Conservation (phyloP, 2,797 vertebrate species). For the Sebastes cheni region DNA sequence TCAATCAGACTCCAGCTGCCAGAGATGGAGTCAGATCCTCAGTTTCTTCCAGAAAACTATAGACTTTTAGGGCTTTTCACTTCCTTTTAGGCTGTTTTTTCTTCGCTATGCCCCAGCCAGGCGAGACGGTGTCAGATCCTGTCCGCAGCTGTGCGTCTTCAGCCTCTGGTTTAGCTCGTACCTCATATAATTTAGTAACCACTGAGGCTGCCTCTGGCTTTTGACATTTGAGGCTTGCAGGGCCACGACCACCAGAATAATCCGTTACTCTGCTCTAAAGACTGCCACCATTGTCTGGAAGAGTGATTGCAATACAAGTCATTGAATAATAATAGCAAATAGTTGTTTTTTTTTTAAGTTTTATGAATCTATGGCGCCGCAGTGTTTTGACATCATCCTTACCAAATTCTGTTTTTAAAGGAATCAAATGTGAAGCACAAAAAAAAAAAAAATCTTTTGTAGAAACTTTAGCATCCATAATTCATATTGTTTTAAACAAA, state of each 20-base stretch:
- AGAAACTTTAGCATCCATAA: conserved; percentile 10
- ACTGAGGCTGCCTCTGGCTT: conserved; percentile 47
- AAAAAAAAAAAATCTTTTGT: conserved; percentile 11
- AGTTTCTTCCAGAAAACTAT: conserved; percentile 30
- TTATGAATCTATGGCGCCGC: conserved; percentile 59
- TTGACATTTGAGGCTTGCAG: conserved; percentile 51
- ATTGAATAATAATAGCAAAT: conserved; percentile 47
- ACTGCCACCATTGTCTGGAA: conserved; percentile 63
- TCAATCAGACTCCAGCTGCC: conserved; percentile 60
- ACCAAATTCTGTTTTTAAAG: conserved; percentile 24
- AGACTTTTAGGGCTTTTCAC: conserved; percentile 49
- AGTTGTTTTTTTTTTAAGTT: conserved; percentile 49
- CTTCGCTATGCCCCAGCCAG: background rate
- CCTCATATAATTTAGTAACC: conserved; percentile 63
- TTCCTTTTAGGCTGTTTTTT: conserved; percentile 39
- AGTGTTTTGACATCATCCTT: conserved; percentile 59
- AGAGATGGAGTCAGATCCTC: conserved; percentile 39
- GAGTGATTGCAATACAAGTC: conserved; percentile 25
- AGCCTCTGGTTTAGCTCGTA: conserved; percentile 51
- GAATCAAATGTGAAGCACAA: background rate
- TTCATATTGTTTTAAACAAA: conserved; percentile 42
- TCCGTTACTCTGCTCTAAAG: conserved; percentile 46
- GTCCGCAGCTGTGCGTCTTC: conserved; percentile 53
- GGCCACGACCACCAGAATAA: conserved; percentile 59
- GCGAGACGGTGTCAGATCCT: conserved; percentile 62